Evolutionary conservation across 2,888 invertebrate genomes (phyloP), one percentile per base, ranked within the genome.

Genomic region (Drosophila quasianomalipes): DNA sequence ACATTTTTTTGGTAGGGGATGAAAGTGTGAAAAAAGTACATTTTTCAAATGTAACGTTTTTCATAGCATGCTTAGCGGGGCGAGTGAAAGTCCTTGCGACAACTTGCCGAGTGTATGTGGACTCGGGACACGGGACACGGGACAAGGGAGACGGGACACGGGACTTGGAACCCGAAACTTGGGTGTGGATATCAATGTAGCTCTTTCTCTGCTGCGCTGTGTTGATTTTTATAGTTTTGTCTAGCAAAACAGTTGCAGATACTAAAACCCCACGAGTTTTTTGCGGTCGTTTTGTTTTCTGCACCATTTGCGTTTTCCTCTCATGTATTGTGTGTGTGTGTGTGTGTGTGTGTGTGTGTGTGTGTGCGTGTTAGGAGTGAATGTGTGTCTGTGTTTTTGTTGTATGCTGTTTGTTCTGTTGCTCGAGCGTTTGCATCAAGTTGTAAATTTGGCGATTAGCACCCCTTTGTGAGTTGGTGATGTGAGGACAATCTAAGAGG

Each of bases 391-490:
- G 70, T 75, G 22, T 22, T 22, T 22, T 22, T 22, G 44, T 22
- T 44, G 73, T 81, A 70, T 78, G 35, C 12, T 44, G 44, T 31
- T 37, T 60, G 60, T 61, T 57, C 41, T 68, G 60, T 64, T 78
- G 78, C 74, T 55, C 39, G 57, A 68, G 70, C 64, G 65, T 75
- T 79, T 66, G 89, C 90, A 92, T 90, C 91, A 82, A 84, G 92
- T 91, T 91, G 90, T 90, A 92, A 92, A 92, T 92, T 92, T 89
- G 89, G 86, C 91, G 90, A 92, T 92, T 91, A 92, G 90, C 91
- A 92, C 90, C 90, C 92, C 86, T 91, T 84, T 83, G 76, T 77
- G 84, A 70, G 82, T 82, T 82, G 74, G 62, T 69, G 65, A 70
- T 82, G 74, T 76, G 68, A 66, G 79, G 79, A 64, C 70, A 70